phyloP scores from a whole-genome alignment of 2,888 invertebrate species.

The Amphipyra berbera region DNA sequence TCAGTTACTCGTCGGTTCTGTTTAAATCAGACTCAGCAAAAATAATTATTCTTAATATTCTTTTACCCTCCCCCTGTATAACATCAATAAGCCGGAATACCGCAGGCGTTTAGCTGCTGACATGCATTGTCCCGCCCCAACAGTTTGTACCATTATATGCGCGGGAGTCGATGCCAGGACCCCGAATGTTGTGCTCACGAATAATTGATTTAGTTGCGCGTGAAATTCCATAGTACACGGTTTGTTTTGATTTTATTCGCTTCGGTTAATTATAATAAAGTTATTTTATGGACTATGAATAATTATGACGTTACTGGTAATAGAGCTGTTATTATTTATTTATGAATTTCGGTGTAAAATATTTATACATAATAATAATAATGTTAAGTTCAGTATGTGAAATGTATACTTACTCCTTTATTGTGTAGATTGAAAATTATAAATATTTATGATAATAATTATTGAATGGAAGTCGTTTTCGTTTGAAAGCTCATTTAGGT shows the following conservation, averaged over 20 bases:
- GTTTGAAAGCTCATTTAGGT: too few species aligned
- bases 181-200: slow-evolving; percentile 73
- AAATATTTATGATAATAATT: too few species aligned
- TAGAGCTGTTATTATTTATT: slow-evolving; percentile 23
- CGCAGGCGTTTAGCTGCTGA: slow-evolving; percentile 88
- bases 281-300: slow-evolving; percentile 50
- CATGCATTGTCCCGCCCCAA: slow-evolving; percentile 80
- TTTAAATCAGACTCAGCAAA: too few species aligned
- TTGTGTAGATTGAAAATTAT: too few species aligned
- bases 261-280: slow-evolving; percentile 69
- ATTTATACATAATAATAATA: slow-evolving; percentile 12
- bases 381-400: slow-evolving; percentile 5
- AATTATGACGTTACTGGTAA: slow-evolving; percentile 32
- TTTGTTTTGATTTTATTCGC: slow-evolving; percentile 72
- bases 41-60: background rate
- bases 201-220: slow-evolving; percentile 87
- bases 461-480: too few species aligned
- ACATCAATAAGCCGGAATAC: slow-evolving; percentile 77
- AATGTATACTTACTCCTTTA: background rate
- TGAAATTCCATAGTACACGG: slow-evolving; percentile 75
- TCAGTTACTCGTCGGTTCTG: too few species aligned
- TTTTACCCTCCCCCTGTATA: slow-evolving; percentile 64
- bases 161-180: slow-evolving; percentile 71
- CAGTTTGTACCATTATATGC: slow-evolving; percentile 64
- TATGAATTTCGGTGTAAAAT: slow-evolving; percentile 32